These are phyloP conservation scores for Cremastinae sp. DNA, from an alignment of 2,888 invertebrate genomes.

Conservation along the genomic window DNA sequence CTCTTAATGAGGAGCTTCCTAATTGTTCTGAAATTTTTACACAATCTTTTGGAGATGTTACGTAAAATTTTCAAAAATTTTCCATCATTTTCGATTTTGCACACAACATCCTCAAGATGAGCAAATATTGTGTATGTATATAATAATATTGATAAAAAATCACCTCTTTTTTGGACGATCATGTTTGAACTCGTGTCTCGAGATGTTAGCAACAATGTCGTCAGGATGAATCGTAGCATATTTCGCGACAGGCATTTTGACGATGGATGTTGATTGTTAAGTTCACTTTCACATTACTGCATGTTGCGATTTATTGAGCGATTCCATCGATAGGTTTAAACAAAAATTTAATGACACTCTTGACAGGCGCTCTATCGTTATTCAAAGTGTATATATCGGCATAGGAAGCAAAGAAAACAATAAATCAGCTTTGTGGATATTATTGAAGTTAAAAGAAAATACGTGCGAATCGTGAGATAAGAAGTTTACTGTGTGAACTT, in stretches of 20 bases:
- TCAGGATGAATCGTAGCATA: slow-evolving; percentile 62
- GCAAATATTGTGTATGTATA: too few relatives aligned
- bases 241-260: slow-evolving; percentile 60
- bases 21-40: too few relatives aligned
- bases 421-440: too few relatives aligned
- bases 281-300: slow-evolving; percentile 42
- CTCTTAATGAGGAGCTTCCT: too few relatives aligned
- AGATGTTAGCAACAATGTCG: slow-evolving; percentile 47
- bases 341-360: neutral
- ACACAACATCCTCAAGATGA: too few relatives aligned
- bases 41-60: too few relatives aligned
- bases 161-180: slow-evolving; percentile 58
- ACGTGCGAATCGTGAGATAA: too few relatives aligned
- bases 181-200: slow-evolving; percentile 47
- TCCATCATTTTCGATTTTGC: too few relatives aligned
- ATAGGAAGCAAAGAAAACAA: too few relatives aligned
- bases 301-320: slow-evolving; percentile 40
- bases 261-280: slow-evolving; percentile 27
- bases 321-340: neutral
- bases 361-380: neutral
- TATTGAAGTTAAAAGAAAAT: too few relatives aligned
- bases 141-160: slow-evolving; percentile 9
- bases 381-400: too few relatives aligned
- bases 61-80: too few relatives aligned
- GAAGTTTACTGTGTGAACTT: neutral